These are phyloP conservation scores for Girardinus metallicus DNA, from an alignment of 2,797 vertebrate species.

Conservation along the genomic window DNA sequence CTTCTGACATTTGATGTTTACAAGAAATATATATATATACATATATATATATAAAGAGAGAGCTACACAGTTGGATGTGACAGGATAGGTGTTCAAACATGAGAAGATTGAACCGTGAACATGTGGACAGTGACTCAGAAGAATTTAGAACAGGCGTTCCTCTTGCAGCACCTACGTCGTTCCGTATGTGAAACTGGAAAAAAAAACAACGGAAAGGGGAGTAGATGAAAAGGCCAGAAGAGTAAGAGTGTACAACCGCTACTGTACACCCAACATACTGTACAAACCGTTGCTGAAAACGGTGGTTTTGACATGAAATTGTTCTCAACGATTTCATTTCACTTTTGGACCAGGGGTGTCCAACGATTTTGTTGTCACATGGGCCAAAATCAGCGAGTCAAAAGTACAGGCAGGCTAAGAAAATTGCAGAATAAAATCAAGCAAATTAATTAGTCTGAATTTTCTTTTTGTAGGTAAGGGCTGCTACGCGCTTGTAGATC, in stretches of 20 bases:
- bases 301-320: too few relatives aligned
- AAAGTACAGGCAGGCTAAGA: not conserved
- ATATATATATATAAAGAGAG: not conserved
- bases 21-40: not conserved
- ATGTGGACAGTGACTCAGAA: constrained; percentile 45
- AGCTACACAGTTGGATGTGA: constrained; percentile 4
- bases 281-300: not conserved
- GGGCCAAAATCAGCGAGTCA: too few relatives aligned
- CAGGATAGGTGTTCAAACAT: constrained; percentile 27
- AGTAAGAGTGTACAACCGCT: constrained; percentile 27
- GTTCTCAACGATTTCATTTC: not conserved
- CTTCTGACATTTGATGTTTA: constrained; percentile 29
- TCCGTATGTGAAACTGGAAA: constrained; percentile 23
- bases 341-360: not conserved
- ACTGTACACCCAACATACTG: constrained; percentile 13
- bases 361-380: too few relatives aligned
- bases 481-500: too few relatives aligned
- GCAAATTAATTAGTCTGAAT: not conserved
- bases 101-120: constrained; percentile 22
- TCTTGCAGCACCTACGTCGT: constrained; percentile 38
- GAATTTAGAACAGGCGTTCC: constrained; percentile 18
- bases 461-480: too few relatives aligned
- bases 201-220: constrained; percentile 3
- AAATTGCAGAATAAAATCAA: not conserved
- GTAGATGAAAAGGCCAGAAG: constrained; percentile 21